Evolutionary conservation across 2,797 vertebrate genomes (phyloP).

Genomic region (Chaunax sp.): DNA sequence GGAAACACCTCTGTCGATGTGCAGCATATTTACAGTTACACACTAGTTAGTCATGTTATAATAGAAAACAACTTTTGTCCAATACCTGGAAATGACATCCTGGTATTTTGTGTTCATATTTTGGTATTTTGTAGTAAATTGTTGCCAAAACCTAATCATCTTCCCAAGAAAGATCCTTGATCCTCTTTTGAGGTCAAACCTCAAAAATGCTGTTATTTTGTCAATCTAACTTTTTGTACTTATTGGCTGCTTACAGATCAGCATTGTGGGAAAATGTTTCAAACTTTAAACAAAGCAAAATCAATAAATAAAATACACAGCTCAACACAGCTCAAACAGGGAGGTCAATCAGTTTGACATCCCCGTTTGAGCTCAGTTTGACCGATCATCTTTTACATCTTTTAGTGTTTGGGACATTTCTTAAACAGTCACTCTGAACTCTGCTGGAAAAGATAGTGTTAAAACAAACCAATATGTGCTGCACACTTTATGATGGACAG

Average conservation of each 20-base stretch:
- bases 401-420: no score
- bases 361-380: not conserved
- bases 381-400: not conserved
- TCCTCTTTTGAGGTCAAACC: no score
- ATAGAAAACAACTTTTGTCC: no score
- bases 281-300: not conserved
- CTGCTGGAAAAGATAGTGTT: no score
- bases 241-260: not conserved
- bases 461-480: no score
- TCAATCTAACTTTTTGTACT: not conserved
- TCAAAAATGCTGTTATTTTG: constrained; percentile 1
- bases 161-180: no score
- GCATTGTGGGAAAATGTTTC: not conserved
- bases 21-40: not conserved
- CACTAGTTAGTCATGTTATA: no score
- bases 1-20: no score
- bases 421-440: no score
- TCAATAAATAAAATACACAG: not conserved
- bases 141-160: not conserved
- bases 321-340: no score
- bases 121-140: not conserved
- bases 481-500: no score
- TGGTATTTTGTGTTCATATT: not conserved
- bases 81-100: not conserved
- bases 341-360: no score